These are phyloP conservation scores for Hydraecia micacea DNA, from an alignment of 2,888 invertebrate species.

Conservation along the genomic window DNA sequence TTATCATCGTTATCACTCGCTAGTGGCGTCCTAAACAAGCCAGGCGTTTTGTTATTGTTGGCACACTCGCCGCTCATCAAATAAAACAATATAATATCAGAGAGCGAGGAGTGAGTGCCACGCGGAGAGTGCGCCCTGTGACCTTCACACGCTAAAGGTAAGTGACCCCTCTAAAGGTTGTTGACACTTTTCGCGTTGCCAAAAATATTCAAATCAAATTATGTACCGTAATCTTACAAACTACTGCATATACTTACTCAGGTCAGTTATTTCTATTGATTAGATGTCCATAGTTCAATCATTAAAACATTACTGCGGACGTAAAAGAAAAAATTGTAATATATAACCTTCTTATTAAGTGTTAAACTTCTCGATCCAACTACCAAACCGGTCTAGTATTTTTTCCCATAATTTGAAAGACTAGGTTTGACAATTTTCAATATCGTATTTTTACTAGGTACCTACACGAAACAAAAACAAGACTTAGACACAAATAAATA, in stretches of 20 bases:
- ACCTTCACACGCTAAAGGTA: slow-evolving; percentile 70
- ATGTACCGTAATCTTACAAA: slow-evolving; percentile 14
- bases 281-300: background rate
- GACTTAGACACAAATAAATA: background rate
- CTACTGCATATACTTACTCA: background rate
- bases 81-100: background rate
- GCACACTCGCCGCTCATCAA: background rate
- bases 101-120: slow-evolving; percentile 14
- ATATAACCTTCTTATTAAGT: slow-evolving; percentile 5
- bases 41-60: slow-evolving; percentile 53
- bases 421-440: background rate
- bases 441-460: background rate
- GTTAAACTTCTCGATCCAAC: background rate
- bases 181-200: slow-evolving; percentile 67
- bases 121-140: slow-evolving; percentile 31
- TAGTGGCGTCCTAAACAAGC: slow-evolving; percentile 38
- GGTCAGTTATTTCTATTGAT: background rate
- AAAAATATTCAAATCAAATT: slow-evolving; percentile 41
- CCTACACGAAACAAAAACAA: background rate
- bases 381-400: slow-evolving; percentile 25
- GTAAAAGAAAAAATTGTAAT: background rate
- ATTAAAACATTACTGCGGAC: background rate
- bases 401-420: background rate
- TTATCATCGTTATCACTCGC: slow-evolving; percentile 53
- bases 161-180: slow-evolving; percentile 78